Conservation (phyloP, 2,888 invertebrate genomes). For the Cheilosia soror region DNA sequence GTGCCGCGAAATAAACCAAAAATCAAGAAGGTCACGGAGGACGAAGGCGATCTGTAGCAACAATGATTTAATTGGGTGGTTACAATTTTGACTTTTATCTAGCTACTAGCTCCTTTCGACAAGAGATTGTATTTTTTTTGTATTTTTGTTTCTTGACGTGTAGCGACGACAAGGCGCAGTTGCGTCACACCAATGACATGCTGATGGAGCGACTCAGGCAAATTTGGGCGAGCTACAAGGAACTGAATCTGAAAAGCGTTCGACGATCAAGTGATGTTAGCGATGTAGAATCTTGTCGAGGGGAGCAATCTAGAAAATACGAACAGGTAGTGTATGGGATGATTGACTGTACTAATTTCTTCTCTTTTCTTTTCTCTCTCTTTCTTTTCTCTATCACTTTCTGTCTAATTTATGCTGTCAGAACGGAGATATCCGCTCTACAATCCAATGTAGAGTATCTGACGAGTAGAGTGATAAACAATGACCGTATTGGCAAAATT, state of each 20-base stretch:
- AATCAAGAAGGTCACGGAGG: slow-evolving; percentile 75
- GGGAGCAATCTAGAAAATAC: slow-evolving; percentile 78
- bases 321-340: slow-evolving; percentile 73
- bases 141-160: slow-evolving; percentile 14
- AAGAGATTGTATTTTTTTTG: slow-evolving; percentile 16
- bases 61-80: slow-evolving; percentile 52
- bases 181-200: slow-evolving; percentile 82
- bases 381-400: slow-evolving; percentile 62
- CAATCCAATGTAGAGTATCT: slow-evolving; percentile 84
- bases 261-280: slow-evolving; percentile 50
- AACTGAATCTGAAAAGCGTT: slow-evolving; percentile 74
- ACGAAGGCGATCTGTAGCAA: slow-evolving; percentile 42
- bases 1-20: slow-evolving; percentile 86
- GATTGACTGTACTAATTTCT: slow-evolving; percentile 77
- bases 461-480: slow-evolving; percentile 83
- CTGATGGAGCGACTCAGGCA: slow-evolving; percentile 82
- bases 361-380: slow-evolving; percentile 64
- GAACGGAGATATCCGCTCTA: slow-evolving; percentile 84
- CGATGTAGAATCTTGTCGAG: slow-evolving; percentile 76
- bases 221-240: slow-evolving; percentile 83
- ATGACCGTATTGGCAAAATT: slow-evolving; percentile 82
- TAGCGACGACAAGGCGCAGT: slow-evolving; percentile 81
- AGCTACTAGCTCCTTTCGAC: slow-evolving; percentile 6
- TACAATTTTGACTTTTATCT: slow-evolving; percentile 38
- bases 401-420: slow-evolving; percentile 32